phyloP scores from a whole-genome alignment of 2,797 vertebrate genomes.

The Anguilla pacifica region DNA sequence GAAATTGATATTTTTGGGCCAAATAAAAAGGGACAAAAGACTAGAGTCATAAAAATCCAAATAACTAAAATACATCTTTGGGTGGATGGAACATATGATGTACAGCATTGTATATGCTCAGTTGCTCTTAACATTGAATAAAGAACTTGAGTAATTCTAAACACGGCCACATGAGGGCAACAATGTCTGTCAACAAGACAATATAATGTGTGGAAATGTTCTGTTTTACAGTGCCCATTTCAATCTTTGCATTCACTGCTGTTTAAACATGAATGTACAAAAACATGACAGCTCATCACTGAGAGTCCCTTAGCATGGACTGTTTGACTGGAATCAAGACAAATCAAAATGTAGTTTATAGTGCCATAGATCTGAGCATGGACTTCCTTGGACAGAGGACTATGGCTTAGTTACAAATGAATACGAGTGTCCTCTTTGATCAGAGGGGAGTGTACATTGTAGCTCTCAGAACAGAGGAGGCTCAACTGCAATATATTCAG shows the following conservation, averaged over 20 bases:
- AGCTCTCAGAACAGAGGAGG: neutral
- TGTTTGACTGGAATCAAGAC: neutral
- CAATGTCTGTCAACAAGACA: neutral
- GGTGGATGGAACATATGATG: neutral
- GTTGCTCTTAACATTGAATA: neutral
- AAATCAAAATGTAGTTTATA: slow-evolving; percentile 23
- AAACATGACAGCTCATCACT: neutral
- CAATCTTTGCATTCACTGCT: neutral
- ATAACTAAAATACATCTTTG: neutral
- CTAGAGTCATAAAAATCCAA: neutral
- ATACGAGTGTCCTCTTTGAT: neutral
- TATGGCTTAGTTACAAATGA: slow-evolving; percentile 15
- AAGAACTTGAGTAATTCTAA: slow-evolving; percentile 5
- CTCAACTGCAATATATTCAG: neutral
- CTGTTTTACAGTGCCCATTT: neutral
- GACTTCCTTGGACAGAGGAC: slow-evolving; percentile 10
- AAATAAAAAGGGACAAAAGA: neutral
- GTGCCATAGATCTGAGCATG: neutral
- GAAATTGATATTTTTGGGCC: neutral
- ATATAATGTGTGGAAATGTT: neutral
- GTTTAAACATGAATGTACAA: neutral
- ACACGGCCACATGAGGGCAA: slow-evolving; percentile 26
- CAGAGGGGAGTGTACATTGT: neutral
- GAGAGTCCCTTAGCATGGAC: neutral
- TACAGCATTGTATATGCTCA: neutral